phyloP scores from a whole-genome alignment of 2,113 vertebrate species.

The Laterallus jamaicensis region DNA sequence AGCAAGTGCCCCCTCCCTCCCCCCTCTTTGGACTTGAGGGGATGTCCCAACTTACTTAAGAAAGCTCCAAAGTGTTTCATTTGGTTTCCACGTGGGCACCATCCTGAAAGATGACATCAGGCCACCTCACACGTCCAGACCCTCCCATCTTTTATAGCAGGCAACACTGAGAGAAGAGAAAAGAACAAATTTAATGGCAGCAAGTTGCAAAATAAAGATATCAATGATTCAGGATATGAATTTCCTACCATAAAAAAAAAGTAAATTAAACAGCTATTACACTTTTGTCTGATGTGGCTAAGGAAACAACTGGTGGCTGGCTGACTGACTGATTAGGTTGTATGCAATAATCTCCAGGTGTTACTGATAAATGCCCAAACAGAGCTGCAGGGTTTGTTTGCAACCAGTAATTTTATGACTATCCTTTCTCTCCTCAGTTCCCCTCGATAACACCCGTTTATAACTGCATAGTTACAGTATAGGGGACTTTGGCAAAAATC shows the following conservation, averaged over 20 bases:
- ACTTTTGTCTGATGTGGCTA: conserved; percentile 57
- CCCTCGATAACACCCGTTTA: conserved; percentile 31
- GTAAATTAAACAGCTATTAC: conserved; percentile 72
- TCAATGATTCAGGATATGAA: conserved; percentile 37
- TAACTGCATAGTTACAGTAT: conserved; percentile 14
- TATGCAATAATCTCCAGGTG: conserved; percentile 41
- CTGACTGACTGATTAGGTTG: conserved; percentile 58
- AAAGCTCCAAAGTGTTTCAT: neutral
- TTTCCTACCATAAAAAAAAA: conserved; percentile 50
- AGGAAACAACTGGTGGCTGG: conserved; percentile 48
- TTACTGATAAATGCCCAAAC: conserved; percentile 39
- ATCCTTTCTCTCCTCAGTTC: conserved; percentile 11
- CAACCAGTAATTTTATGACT: conserved; percentile 63
- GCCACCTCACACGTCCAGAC: neutral
- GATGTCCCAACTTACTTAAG: neutral
- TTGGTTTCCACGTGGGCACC: neutral
- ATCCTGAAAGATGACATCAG: neutral
- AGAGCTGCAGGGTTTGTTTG: conserved; percentile 44
- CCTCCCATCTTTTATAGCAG: neutral
- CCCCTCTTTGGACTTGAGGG: neutral
- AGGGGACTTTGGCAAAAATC: conserved; percentile 44
- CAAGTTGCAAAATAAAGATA: conserved; percentile 48
- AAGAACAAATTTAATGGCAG: neutral
- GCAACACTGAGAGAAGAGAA: neutral
- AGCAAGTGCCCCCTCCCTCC: neutral